Evolutionary conservation across 2,888 invertebrate genomes (phyloP).

Genomic region (Hedya salicella): DNA sequence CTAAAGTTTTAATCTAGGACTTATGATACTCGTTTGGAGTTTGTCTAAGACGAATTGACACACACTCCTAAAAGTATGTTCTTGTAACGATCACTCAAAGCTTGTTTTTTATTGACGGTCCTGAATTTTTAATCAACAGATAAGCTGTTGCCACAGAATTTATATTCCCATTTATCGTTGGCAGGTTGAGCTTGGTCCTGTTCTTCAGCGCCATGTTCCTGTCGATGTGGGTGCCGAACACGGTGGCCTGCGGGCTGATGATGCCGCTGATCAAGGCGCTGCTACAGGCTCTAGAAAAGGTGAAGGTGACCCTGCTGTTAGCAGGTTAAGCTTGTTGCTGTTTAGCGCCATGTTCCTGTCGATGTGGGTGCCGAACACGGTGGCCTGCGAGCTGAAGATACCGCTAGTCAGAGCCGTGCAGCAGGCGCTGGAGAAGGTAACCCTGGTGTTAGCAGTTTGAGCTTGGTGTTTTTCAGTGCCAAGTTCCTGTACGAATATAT

Average conservation of each 20-base stretch:
- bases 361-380: slow-evolving; percentile 67
- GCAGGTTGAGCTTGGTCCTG: slow-evolving; percentile 69
- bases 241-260: slow-evolving; percentile 70
- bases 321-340: slow-evolving; percentile 69
- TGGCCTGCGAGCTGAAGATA: slow-evolving; percentile 73
- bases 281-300: slow-evolving; percentile 67
- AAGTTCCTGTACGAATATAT: too few species aligned
- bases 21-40: too few species aligned
- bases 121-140: too few species aligned
- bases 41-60: too few species aligned
- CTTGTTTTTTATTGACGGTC: too few species aligned
- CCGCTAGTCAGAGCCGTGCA: slow-evolving; percentile 69
- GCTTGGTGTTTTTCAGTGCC: too few species aligned
- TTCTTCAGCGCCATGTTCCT: slow-evolving; percentile 66
- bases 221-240: slow-evolving; percentile 70
- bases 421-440: slow-evolving; percentile 67
- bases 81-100: too few species aligned
- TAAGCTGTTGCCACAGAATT: neutral
- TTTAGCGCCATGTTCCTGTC: slow-evolving; percentile 65
- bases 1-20: too few species aligned
- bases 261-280: slow-evolving; percentile 70
- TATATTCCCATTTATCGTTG: slow-evolving; percentile 34
- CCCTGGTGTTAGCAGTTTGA: too few species aligned
- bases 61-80: too few species aligned
- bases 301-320: too few species aligned